Evolutionary conservation across 1,140 invertebrate species (phyloP), one percentile per base, ranked within the genome.

Genomic region (Drosophila mauritiana): DNA sequence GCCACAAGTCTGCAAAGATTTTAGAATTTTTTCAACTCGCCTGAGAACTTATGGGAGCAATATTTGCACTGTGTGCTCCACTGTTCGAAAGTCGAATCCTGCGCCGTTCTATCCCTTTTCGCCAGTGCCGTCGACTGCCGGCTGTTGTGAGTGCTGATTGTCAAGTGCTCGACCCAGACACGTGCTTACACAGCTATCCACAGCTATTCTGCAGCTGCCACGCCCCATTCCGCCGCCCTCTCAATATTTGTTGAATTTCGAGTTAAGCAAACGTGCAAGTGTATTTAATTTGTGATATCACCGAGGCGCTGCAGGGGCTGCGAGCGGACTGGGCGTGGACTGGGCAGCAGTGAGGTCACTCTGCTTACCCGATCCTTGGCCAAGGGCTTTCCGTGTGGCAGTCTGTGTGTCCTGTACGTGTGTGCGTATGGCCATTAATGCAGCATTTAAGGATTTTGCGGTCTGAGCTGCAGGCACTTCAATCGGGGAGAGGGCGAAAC

Each of bases 121-220:
- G 54, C 51, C 37, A 20, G 43, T 56, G 48, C 39, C 45, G 53
- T 68, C 55, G 54, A 22, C 45, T 39, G 49, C 31, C 56, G 52
- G 25, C 82, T 88, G 75, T 88, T 86, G 80, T 82, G 83, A 88
- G 75, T 78, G 82, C 65, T 86, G 83, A 88, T 86, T 86, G 83
- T 83, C 83, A 83, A 86, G 83, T 83, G 83, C 81, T 77, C 58
- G 65, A 48, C 70, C 85, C 76, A 83, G 75, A 88, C 83, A 82
- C 83, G 67, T 82, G 83, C 79, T 88, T 83, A 83, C 83, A 86
- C 48, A 79, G 82, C 64, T 61, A 57, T 52, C 65, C 57, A 61
- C 49, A 57, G 68, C 10, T 31, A 51, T 61, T 57, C 43, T 49
- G 48, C 37, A 49, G 17, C 57, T 55, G 55, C 45, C 42, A 55